A percentile compares a stretch with the other conserved stretches of the same genome.
Evolutionary conservation across 2,113 vertebrate species (phyloP).

Genomic region (Esox niger): DNA sequence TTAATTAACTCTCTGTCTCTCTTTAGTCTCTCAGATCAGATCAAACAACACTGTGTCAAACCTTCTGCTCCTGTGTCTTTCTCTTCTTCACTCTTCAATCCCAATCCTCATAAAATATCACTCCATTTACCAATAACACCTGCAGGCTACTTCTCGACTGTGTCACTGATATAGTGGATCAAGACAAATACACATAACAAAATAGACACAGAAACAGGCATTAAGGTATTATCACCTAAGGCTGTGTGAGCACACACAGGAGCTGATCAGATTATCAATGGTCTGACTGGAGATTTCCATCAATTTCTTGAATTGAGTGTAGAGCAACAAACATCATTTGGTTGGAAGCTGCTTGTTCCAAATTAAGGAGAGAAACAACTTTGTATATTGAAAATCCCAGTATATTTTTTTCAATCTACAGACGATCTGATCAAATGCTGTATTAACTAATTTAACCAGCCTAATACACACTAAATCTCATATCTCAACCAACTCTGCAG

Average conservation of each 20-base stretch:
- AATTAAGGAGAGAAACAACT: not conserved
- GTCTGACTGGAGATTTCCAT: constrained; percentile 2
- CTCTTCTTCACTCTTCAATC: constrained; percentile 5
- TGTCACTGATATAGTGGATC: constrained; percentile 12
- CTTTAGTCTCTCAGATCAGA: constrained; percentile 14
- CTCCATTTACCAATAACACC: constrained; percentile 19
- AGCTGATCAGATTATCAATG: not conserved
- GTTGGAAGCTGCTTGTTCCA: not conserved
- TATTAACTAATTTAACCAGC: not conserved
- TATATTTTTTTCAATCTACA: not conserved
- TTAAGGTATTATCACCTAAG: not conserved
- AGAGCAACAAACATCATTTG: not conserved
- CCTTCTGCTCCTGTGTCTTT: constrained; percentile 10
- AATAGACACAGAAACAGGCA: not conserved
- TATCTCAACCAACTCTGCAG: constrained; percentile 17
- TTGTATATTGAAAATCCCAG: not conserved
- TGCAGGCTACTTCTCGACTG: constrained; percentile 8
- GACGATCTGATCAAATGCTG: constrained; percentile 13
- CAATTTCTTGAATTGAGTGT: not conserved
- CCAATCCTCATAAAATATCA: constrained; percentile 6
- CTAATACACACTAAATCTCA: not conserved
- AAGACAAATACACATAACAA: not conserved
- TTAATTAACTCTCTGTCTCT: constrained; percentile 39
- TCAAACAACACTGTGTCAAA: constrained; percentile 18
- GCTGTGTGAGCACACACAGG: not conserved